Base-by-base conservation (phyloP, 2,797 vertebrate genomes). In the Amblyopsis hoosieri region DNA sequence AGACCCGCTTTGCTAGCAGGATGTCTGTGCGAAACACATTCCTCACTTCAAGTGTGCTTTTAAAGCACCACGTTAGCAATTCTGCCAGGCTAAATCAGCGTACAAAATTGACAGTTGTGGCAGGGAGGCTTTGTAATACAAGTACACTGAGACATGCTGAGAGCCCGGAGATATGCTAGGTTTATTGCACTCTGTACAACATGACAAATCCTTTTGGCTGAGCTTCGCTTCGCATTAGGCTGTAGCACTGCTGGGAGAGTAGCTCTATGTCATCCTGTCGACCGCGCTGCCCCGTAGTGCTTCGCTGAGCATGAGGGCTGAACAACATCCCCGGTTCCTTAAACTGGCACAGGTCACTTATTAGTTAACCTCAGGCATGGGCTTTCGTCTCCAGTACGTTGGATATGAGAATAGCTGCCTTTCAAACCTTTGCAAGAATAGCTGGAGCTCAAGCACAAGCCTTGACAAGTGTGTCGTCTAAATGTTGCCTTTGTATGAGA, bases 381-480 rank as follows among this genome's bases (percentile, higher is more conserved):
- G 76, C 75, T 83, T 65, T 83, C 75, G 65, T 69, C 79, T 71
- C 67, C 42, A 74, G 74, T 83, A 75, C 85, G 85, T 88, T 81
- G 85, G 72, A 74, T 60, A 63, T 66, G 63, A 85, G 67, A 48
- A 31, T 70, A 23, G 62, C 78, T 84, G 65, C 71, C 68, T 71
- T 71, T 58, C 67, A 83, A 87, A 82, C 63, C 71, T 12, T n/a
- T 72, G 67, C 75, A 70, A 70, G 73, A 83, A 84, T 82, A 79
- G 81, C 75, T 63, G 69, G 60, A 77, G 76, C 69, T 81, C 75
- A 61, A 29, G 77, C 75, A 78, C 88, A 87, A 83, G 88, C 78
- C 87, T 83, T 83, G 85, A 86, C 89, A 90, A 77, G 87, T 74
- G 62, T 56, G 79, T 84, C 82, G 75, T 82, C 54, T 66, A 67